These are phyloP conservation scores for Philhelius pedissequus DNA, from an alignment of 2,888 invertebrate species.

Conservation along the genomic window DNA sequence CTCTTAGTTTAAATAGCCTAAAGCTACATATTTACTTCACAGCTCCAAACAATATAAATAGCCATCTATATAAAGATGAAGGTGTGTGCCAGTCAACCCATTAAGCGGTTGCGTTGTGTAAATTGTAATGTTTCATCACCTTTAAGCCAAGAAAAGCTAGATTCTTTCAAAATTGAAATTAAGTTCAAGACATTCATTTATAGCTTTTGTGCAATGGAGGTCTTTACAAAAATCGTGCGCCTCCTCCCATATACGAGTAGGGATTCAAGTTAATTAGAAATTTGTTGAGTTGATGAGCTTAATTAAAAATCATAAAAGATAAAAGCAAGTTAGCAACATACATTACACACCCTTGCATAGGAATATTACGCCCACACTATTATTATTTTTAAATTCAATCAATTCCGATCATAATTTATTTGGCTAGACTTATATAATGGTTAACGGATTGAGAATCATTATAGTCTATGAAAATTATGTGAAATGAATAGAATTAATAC, in stretches of 20 bases:
- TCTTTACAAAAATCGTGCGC: background rate
- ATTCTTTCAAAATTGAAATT: background rate
- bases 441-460: no score
- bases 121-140: conserved; percentile 41
- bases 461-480: no score
- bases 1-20: background rate
- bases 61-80: conserved; percentile 10
- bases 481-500: no score
- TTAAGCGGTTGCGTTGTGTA: conserved; percentile 35
- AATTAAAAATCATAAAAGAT: background rate
- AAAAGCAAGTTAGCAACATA: background rate
- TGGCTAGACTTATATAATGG: no score
- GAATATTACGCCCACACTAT: background rate
- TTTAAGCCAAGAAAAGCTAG: background rate
- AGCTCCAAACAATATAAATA: background rate
- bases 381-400: background rate
- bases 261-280: background rate
- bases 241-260: background rate
- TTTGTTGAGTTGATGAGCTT: background rate
- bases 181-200: background rate
- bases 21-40: background rate
- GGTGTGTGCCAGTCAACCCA: no score
- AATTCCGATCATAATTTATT: background rate
- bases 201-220: background rate
- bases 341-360: background rate